Conservation (phyloP, 2,797 vertebrate species). For the Chelonia mydas region DNA sequence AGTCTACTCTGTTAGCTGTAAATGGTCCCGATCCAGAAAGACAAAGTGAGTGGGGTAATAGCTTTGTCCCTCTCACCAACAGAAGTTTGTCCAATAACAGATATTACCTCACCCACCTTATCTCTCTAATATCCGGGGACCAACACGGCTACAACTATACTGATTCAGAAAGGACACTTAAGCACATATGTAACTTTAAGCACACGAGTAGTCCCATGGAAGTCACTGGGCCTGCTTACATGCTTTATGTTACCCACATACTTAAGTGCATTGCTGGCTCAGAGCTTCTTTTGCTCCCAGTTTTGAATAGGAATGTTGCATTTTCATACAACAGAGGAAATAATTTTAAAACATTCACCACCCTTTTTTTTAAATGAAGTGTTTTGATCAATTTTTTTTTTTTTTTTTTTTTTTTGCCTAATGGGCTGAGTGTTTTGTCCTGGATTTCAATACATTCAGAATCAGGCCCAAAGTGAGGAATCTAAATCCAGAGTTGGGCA, state of each 20-base stretch:
- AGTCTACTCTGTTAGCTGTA: background rate
- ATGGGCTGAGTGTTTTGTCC: background rate
- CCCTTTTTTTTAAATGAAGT: background rate
- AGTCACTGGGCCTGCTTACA: background rate
- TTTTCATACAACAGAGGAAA: background rate
- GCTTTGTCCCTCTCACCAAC: background rate
- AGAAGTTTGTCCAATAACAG: background rate
- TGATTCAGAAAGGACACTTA: background rate
- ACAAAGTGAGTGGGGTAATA: background rate
- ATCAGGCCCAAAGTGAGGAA: background rate
- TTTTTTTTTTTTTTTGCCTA: background rate
- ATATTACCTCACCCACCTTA: background rate
- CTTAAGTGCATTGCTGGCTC: background rate
- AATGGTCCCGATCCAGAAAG: background rate
- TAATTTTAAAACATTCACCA: background rate
- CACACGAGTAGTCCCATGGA: background rate
- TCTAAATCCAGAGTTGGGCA: background rate
- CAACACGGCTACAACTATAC: background rate
- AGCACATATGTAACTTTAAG: background rate
- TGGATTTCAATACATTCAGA: background rate
- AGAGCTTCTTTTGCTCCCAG: background rate
- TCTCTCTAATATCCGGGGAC: background rate
- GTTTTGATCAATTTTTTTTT: background rate
- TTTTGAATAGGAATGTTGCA: accelerated
- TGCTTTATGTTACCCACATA: background rate